Base-by-base conservation (phyloP, 2,113 vertebrate species). In the Hyla sarda region DNA sequence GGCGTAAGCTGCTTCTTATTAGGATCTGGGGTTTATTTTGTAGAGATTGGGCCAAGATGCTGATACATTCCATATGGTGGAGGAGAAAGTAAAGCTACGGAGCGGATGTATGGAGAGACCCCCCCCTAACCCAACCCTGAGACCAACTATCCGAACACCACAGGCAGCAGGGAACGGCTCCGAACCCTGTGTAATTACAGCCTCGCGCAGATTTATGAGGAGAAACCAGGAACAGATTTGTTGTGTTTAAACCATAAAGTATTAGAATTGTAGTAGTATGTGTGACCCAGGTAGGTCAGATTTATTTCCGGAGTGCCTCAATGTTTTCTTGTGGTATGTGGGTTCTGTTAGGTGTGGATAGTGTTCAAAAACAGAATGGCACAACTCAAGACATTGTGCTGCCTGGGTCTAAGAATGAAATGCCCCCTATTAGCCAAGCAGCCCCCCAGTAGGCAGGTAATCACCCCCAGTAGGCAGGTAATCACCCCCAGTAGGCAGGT, bases 1-100 rank as follows among this genome's bases (percentile, higher is more conserved):
- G 74, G 32, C 16, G 17, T 37, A 47, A 78, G 73, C 83, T 85
- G 83, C 23, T 77, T 85, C 45, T 37, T 62, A 85, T 85, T 85
- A 78, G n/a, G 28, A 32, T 16, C 21, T 6, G 52, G 72, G 48
- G 54, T 34, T 45, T 76, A 41, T 30, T 84, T 84, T 72, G 76
- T 72, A 84, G 37, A 41, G 56, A 34, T 76, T 17, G 2, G n/a
- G 83, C 83, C 83, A 85, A 85, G 54, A 13, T 2, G 0, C 16
- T 78, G 74, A 85, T 85, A 34, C 7, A 25, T 76, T 67, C 83
- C 83, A 85, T 78, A 69, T 85, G 83, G 21, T 7, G 30, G 5
- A 52, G 30, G 67, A 73, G 32, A 82, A 47, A 69, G 14, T 16
- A 10, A 5, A 76, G 37, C 5, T 9, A 23, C 1, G 17, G 67